Percentiles rank a stretch among this genome's conserved stretches.
Conservation (phyloP, 2,888 invertebrate species). For the Lymantria dispar region DNA sequence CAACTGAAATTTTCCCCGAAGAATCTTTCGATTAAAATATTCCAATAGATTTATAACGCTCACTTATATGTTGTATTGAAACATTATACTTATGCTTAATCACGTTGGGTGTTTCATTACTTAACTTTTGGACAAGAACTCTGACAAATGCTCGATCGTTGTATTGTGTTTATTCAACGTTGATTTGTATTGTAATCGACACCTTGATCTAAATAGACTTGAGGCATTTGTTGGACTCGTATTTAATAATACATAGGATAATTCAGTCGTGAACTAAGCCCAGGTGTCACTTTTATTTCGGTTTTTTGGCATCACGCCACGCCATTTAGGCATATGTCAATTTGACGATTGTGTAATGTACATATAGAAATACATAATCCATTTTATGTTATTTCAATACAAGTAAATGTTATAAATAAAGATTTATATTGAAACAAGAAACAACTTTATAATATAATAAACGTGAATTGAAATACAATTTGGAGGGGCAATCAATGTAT, state of each 20-base stretch:
- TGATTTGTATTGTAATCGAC: conserved; percentile 29
- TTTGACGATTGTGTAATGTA: conserved; percentile 23
- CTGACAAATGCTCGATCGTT: conserved; percentile 2
- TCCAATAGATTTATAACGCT: no score
- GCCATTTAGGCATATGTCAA: conserved; percentile 53
- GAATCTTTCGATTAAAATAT: background rate
- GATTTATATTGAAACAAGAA: background rate
- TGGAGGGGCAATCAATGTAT: conserved; percentile 29
- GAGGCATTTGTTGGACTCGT: conserved; percentile 30
- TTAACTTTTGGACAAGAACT: conserved; percentile 2
- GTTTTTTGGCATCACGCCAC: conserved; percentile 48
- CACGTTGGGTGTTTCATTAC: background rate
- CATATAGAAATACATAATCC: conserved; percentile 11
- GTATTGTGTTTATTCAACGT: conserved; percentile 10
- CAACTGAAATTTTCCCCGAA: background rate
- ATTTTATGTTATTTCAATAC: conserved; percentile 15
- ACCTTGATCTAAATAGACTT: conserved; percentile 43
- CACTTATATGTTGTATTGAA: background rate
- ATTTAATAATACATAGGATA: conserved; percentile 33
- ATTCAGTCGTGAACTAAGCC: conserved; percentile 36
- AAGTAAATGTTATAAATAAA: conserved; percentile 16
- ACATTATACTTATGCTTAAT: background rate
- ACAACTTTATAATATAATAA: conserved; percentile 7
- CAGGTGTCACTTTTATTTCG: conserved; percentile 46
- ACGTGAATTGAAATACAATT: conserved; percentile 20